A percentile compares a stretch with the other conserved stretches of the same genome.
These are phyloP conservation scores for Aphaenogaster floridana DNA, from an alignment of 1,140 invertebrate genomes.

Conservation along the genomic window DNA sequence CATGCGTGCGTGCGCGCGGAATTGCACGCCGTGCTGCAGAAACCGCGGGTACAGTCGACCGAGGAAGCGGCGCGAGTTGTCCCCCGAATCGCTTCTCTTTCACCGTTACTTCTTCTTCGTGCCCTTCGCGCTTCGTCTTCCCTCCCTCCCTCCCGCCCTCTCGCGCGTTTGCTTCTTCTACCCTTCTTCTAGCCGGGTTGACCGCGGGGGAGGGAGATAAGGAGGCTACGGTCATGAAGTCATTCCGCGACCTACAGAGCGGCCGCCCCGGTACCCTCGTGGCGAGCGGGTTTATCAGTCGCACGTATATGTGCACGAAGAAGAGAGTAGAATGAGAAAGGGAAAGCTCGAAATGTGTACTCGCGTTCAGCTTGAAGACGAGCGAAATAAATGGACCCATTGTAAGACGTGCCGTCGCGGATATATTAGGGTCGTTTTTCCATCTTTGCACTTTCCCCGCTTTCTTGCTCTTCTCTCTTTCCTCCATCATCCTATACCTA, in stretches of 20 bases:
- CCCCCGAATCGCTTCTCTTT: conserved; percentile 22
- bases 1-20: conserved; percentile 52
- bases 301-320: conserved; percentile 6
- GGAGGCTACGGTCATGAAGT: conserved; percentile 70
- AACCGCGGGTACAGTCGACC: conserved; percentile 76
- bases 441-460: neutral
- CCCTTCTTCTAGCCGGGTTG: conserved; percentile 50
- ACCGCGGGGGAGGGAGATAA: conserved; percentile 52
- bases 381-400: neutral
- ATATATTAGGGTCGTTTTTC: neutral
- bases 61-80: conserved; percentile 70
- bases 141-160: neutral
- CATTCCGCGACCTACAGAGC: conserved; percentile 68
- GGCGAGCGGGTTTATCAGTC: conserved; percentile 64
- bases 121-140: conserved; percentile 16
- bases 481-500: neutral
- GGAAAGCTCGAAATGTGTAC: conserved; percentile 1
- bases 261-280: conserved; percentile 39
- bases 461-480: neutral
- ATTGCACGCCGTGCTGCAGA: conserved; percentile 68
- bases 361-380: neutral
- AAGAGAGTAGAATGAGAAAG: neutral
- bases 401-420: neutral
- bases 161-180: conserved; percentile 30
- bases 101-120: conserved; percentile 53